Evolutionary conservation across 2,888 invertebrate genomes (phyloP).

Genomic region (Leucozona laternaria): DNA sequence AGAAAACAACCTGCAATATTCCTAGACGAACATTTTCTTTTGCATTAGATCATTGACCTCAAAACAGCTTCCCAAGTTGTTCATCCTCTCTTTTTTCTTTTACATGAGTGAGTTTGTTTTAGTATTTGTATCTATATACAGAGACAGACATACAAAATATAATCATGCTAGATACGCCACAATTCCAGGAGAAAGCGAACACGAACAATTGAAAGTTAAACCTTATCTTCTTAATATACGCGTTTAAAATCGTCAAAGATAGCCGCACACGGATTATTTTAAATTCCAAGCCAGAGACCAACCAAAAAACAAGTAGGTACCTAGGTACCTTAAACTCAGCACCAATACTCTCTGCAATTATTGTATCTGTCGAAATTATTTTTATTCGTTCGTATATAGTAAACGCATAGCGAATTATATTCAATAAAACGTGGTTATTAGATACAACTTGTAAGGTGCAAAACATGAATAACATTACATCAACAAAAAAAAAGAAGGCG

Average conservation of each 20-base stretch:
- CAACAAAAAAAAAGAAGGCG: background rate
- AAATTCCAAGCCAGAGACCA: constrained; percentile 47
- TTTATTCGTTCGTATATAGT: background rate
- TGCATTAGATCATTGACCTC: background rate
- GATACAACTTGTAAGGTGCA: constrained; percentile 9
- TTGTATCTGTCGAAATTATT: background rate
- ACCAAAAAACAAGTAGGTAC: constrained; percentile 1
- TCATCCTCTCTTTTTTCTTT: constrained; percentile 2
- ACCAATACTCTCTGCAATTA: background rate
- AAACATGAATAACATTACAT: constrained; percentile 13
- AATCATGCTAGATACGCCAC: background rate
- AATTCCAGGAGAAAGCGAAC: constrained; percentile 31
- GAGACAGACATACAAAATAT: background rate
- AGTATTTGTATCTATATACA: background rate
- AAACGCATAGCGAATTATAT: constrained; percentile 11
- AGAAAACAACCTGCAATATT: background rate
- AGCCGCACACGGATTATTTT: constrained; percentile 9
- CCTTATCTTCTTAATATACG: constrained; percentile 25
- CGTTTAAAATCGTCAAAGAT: constrained; percentile 14
- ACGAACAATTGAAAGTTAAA: constrained; percentile 40
- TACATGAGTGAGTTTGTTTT: background rate
- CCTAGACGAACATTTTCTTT: background rate
- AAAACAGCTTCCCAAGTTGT: constrained; percentile 20
- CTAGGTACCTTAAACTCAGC: background rate
- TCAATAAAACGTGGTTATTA: constrained; percentile 19